Conservation (phyloP, 2,888 invertebrate species). For the Campoplex capitator region DNA sequence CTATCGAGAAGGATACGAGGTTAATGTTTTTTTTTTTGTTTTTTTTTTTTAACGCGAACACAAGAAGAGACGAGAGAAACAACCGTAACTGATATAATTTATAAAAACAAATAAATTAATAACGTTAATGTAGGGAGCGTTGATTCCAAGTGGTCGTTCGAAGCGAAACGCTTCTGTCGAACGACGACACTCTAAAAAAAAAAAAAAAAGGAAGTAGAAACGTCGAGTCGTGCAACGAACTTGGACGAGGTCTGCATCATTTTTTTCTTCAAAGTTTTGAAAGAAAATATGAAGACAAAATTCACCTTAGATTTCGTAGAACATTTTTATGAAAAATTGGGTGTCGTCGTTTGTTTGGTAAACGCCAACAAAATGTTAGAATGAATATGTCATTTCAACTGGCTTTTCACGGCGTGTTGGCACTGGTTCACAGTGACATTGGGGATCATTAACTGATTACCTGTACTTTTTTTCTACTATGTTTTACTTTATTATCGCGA, state of each 20-base stretch:
- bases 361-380: conserved; percentile 62
- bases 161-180: conserved; percentile 48
- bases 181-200: conserved; percentile 20
- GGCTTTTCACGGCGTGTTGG: conserved; percentile 73
- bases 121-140: conserved; percentile 52
- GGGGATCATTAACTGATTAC: conserved; percentile 74
- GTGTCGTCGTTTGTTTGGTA: conserved; percentile 67
- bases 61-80: conserved; percentile 35
- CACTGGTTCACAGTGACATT: conserved; percentile 84
- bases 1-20: conserved; percentile 61
- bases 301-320: neutral
- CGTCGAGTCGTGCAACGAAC: conserved; percentile 4
- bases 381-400: conserved; percentile 46
- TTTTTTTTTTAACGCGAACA: conserved; percentile 28
- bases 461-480: conserved; percentile 71
- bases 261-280: neutral
- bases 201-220: neutral
- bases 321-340: conserved; percentile 39
- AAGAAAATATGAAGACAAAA: neutral
- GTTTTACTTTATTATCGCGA: conserved; percentile 65
- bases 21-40: conserved; percentile 26
- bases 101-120: conserved; percentile 38
- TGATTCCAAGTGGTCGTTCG: conserved; percentile 58
- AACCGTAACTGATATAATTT: conserved; percentile 59
- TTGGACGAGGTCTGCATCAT: neutral